phyloP scores from a whole-genome alignment of 1,140 invertebrate species.

The Procambarus clarkii region DNA sequence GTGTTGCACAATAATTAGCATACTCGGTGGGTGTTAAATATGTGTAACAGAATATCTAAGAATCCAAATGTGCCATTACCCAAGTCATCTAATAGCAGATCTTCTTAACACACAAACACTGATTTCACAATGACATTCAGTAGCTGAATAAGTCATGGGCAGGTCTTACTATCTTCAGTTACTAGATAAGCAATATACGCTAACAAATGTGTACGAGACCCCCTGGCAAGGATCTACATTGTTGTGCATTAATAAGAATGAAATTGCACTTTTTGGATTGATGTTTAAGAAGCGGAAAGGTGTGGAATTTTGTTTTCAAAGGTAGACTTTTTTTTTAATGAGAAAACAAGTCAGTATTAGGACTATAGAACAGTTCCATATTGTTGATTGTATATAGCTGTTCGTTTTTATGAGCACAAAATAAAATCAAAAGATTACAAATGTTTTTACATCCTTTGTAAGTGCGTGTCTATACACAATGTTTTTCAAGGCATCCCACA shows the following conservation, averaged over 20 bases:
- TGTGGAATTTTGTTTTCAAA: neutral
- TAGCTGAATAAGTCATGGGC: neutral
- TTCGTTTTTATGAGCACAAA: slow-evolving; percentile 59
- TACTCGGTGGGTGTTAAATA: neutral
- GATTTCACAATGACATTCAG: too few relatives aligned
- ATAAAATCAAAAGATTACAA: slow-evolving; percentile 34
- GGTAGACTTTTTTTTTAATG: neutral
- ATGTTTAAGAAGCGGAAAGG: neutral
- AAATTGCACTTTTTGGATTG: neutral
- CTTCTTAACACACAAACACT: too few relatives aligned
- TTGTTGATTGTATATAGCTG: slow-evolving; percentile 57
- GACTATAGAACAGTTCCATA: slow-evolving; percentile 37
- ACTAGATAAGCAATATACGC: neutral
- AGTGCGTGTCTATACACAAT: too few relatives aligned
- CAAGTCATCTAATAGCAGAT: neutral
- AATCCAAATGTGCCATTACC: neutral
- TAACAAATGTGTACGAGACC: neutral
- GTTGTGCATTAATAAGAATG: neutral
- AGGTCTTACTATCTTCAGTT: neutral
- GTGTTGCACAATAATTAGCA: neutral
- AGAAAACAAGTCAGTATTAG: slow-evolving; percentile 27
- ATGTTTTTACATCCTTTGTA: too few relatives aligned
- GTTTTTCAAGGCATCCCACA: too few relatives aligned
- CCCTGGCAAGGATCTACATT: neutral
- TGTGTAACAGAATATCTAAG: neutral